Evolutionary conservation across 1,140 invertebrate species (phyloP).

Genomic region (Antheraea pernyi): DNA sequence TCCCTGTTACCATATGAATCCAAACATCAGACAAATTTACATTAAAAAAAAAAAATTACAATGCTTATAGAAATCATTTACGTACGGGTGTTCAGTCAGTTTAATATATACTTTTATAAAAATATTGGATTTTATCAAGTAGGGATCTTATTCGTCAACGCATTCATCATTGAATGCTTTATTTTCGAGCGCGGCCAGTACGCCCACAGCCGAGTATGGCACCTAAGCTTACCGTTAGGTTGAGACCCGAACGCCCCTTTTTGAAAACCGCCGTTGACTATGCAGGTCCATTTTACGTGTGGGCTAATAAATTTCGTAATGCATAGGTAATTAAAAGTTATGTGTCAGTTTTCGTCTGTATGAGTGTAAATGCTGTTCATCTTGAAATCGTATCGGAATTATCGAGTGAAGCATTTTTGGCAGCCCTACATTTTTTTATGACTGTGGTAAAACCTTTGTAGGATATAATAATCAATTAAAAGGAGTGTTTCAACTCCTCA

Average conservation of each 20-base stretch:
- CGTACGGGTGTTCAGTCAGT: too few relatives aligned
- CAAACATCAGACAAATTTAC: too few relatives aligned
- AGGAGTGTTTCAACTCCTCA: constrained; percentile 17
- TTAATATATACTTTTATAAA: too few relatives aligned
- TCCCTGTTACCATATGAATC: too few relatives aligned
- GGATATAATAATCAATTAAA: too few relatives aligned
- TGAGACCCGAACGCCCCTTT: constrained; percentile 10
- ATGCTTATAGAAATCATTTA: too few relatives aligned
- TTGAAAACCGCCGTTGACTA: constrained; percentile 21
- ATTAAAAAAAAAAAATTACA: too few relatives aligned
- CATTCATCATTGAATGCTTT: constrained; percentile 14
- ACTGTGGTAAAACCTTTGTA: too few relatives aligned
- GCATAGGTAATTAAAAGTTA: too few relatives aligned
- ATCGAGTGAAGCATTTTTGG: constrained; percentile 46
- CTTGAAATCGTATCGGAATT: constrained; percentile 56
- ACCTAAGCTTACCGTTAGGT: constrained; percentile 2
- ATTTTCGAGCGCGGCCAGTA: constrained; percentile 14
- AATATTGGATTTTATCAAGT: too few relatives aligned
- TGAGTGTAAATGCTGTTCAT: constrained; percentile 62
- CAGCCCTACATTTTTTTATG: too few relatives aligned
- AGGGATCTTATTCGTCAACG: too few relatives aligned
- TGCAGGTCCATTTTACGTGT: constrained; percentile 19
- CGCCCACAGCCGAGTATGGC: constrained; percentile 13
- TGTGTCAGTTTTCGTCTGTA: constrained; percentile 42
- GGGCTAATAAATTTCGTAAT: constrained; percentile 21